Evolutionary conservation across 2,888 invertebrate species (phyloP).

Genomic region (Drosophila hamatofila): DNA sequence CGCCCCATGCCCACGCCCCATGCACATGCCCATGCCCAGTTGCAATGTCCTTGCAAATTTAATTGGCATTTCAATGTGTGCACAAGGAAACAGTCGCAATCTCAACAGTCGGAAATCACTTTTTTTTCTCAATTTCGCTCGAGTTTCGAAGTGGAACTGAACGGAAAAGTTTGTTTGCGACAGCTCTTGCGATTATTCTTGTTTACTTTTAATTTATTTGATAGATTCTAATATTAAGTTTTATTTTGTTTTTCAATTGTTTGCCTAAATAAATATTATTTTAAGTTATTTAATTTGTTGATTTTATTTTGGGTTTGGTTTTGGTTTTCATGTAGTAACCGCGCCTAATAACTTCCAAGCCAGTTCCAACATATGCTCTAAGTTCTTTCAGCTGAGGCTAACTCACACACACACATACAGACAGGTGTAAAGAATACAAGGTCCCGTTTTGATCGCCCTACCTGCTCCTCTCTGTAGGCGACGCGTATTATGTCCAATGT

Average conservation of each 20-base stretch:
- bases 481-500: constrained; percentile 44
- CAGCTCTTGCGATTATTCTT: constrained; percentile 55
- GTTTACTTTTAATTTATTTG: constrained; percentile 46
- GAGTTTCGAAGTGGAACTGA: constrained; percentile 29
- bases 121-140: constrained; percentile 22
- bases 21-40: constrained; percentile 9
- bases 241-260: constrained; percentile 14
- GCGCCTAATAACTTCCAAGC: constrained; percentile 79
- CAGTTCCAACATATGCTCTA: constrained; percentile 51
- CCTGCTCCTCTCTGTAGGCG: constrained; percentile 19
- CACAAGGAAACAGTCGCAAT: constrained; percentile 47
- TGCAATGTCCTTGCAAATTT: constrained; percentile 40
- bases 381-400: constrained; percentile 51
- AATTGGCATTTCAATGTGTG: constrained; percentile 54
- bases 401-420: constrained; percentile 14
- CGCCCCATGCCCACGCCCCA: constrained; percentile 1
- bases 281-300: constrained; percentile 19
- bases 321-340: constrained; percentile 45
- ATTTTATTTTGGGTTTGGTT: constrained; percentile 5
- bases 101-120: constrained; percentile 41
- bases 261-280: constrained; percentile 52
- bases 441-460: constrained; percentile 11
- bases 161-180: constrained; percentile 40
- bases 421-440: constrained; percentile 6
- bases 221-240: constrained; percentile 29